phyloP scores from a whole-genome alignment of 2,888 invertebrate genomes.

The Helicoverpa assulta region DNA sequence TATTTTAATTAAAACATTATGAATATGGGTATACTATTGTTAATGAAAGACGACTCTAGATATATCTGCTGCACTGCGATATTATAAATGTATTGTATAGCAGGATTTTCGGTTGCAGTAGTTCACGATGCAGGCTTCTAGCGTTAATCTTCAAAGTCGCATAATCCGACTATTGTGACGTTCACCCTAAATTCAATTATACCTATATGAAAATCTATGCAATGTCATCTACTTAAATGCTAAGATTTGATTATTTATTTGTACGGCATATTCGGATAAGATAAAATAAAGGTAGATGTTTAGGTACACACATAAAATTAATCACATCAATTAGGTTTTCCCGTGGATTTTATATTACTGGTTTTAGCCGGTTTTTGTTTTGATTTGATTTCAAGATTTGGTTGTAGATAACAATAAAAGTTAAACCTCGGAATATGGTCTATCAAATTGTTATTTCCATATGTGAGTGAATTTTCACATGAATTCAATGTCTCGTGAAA shows the following conservation, averaged over 20 bases:
- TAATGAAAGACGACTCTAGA: too few relatives aligned
- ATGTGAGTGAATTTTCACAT: background rate
- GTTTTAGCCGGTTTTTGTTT: background rate
- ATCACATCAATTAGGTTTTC: background rate
- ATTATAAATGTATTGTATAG: slow-evolving; percentile 26
- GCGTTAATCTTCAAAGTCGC: slow-evolving; percentile 47
- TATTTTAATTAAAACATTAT: too few relatives aligned
- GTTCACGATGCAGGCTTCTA: slow-evolving; percentile 28
- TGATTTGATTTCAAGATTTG: background rate
- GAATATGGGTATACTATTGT: too few relatives aligned
- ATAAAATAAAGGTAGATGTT: background rate
- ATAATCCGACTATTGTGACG: slow-evolving; percentile 53
- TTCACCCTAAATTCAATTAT: slow-evolving; percentile 24
- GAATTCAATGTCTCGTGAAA: background rate
- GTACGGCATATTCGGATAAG: background rate
- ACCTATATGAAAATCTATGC: slow-evolving; percentile 23
- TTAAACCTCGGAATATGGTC: background rate
- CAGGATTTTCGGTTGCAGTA: slow-evolving; percentile 45
- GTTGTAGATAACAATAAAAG: background rate
- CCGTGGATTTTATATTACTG: background rate
- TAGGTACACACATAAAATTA: background rate
- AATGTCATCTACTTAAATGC: background rate
- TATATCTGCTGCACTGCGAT: slow-evolving; percentile 39
- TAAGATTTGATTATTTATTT: background rate
- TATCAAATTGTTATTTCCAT: background rate